Evolutionary conservation across 2,113 vertebrate genomes (phyloP).

Genomic region (Elanus axillaris): DNA sequence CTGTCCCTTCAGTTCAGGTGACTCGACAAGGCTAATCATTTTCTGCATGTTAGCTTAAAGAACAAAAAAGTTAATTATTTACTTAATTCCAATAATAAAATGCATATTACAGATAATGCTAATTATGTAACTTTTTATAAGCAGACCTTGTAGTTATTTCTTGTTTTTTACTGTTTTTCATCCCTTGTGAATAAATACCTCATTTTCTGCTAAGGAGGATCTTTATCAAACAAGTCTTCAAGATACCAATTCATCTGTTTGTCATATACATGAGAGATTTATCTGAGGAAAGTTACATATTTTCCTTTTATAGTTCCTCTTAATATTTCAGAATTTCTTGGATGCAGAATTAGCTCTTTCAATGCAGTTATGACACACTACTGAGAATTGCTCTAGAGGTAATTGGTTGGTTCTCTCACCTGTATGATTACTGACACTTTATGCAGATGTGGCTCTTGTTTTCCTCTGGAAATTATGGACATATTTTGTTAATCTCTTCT

Average conservation of each 20-base stretch:
- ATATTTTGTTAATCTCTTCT: not conserved
- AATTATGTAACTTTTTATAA: not conserved
- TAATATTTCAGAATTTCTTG: not conserved
- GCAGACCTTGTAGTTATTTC: not conserved
- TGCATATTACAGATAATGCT: not conserved
- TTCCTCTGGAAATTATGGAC: not conserved
- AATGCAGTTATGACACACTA: not conserved
- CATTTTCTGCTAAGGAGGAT: not conserved
- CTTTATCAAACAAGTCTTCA: not conserved
- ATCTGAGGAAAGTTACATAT: not conserved
- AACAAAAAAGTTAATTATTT: not conserved
- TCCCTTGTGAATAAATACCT: not conserved
- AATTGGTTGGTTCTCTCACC: not conserved
- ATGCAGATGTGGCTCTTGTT: not conserved
- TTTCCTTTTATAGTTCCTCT: not conserved
- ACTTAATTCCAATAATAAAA: not conserved
- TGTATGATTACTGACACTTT: not conserved
- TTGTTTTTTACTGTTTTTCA: not conserved
- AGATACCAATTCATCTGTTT: not conserved
- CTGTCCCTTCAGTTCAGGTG: not conserved
- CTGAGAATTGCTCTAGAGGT: not conserved
- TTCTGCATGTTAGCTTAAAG: not conserved
- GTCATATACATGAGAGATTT: not conserved
- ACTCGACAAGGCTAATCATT: not conserved
- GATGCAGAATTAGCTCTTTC: not conserved